These are phyloP conservation scores for Gibbula magus DNA, from an alignment of 2,888 invertebrate species.

Conservation along the genomic window DNA sequence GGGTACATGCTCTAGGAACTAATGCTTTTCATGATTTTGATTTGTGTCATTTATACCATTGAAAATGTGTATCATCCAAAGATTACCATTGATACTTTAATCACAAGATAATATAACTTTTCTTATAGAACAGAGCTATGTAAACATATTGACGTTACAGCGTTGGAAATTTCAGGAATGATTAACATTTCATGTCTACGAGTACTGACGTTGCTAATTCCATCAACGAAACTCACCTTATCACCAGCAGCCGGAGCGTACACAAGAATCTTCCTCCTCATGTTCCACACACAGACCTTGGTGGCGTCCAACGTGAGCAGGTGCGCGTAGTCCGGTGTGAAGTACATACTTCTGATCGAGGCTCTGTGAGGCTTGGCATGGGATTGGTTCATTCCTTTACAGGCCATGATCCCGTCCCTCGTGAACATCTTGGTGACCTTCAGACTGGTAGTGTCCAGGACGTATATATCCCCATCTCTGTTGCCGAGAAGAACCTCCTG, in stretches of 20 bases:
- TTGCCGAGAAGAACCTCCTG: slow-evolving; percentile 9
- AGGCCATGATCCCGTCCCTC: neutral
- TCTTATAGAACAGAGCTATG: no score
- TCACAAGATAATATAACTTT: no score
- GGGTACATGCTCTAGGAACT: no score
- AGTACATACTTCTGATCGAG: slow-evolving; percentile 4
- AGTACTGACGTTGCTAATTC: no score
- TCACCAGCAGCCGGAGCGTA: neutral
- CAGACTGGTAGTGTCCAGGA: neutral
- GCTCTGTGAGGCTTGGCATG: slow-evolving; percentile 10
- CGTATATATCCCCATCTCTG: neutral
- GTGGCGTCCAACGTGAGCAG: neutral
- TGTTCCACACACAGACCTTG: slow-evolving; percentile 18
- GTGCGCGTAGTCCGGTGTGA: neutral
- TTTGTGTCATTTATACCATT: no score
- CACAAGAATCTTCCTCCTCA: neutral
- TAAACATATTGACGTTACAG: no score
- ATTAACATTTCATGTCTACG: no score
- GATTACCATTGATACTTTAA: no score
- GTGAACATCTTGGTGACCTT: slow-evolving; percentile 3
- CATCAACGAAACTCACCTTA: neutral
- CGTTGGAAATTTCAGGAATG: no score
- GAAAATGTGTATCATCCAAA: no score
- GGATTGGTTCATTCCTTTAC: neutral
- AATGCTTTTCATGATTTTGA: no score